Evolutionary conservation across 2,797 vertebrate genomes (phyloP).

Genomic region (Tokudaia tokunoshimensis): DNA sequence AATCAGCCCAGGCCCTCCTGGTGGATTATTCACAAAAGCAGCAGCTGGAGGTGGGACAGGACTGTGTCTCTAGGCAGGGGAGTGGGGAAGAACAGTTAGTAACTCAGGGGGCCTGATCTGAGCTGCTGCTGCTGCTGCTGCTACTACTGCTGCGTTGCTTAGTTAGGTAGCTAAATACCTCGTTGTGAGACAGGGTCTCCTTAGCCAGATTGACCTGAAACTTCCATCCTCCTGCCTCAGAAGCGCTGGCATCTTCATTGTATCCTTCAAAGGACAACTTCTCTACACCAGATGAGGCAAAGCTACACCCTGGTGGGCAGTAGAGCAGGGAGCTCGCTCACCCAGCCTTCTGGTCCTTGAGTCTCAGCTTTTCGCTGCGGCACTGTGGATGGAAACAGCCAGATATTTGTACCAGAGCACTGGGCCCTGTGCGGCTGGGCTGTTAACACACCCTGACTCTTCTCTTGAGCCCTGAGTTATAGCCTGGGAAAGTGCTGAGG

Average conservation of each 20-base stretch:
- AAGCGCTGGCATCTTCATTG: background rate
- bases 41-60: background rate
- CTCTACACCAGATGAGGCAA: background rate
- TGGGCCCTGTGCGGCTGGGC: background rate
- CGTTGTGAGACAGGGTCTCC: background rate
- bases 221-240: background rate
- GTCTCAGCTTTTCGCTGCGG: background rate
- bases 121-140: too few species aligned
- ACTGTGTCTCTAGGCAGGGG: background rate
- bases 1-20: slow-evolving; percentile 50
- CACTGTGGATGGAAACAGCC: background rate
- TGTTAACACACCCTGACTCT: background rate
- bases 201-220: background rate
- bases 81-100: background rate
- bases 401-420: background rate
- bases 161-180: background rate
- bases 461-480: background rate
- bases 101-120: background rate
- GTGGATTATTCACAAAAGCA: background rate
- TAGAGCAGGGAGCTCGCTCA: background rate
- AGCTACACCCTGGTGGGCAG: background rate
- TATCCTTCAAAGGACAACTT: background rate
- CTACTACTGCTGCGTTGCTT: background rate
- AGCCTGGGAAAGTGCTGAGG: background rate
- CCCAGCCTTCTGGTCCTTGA: background rate